Percentiles rank a stretch among this genome's conserved stretches.
Conservation (phyloP, 1,140 invertebrate species). For the Aphelenchoides avenae region DNA sequence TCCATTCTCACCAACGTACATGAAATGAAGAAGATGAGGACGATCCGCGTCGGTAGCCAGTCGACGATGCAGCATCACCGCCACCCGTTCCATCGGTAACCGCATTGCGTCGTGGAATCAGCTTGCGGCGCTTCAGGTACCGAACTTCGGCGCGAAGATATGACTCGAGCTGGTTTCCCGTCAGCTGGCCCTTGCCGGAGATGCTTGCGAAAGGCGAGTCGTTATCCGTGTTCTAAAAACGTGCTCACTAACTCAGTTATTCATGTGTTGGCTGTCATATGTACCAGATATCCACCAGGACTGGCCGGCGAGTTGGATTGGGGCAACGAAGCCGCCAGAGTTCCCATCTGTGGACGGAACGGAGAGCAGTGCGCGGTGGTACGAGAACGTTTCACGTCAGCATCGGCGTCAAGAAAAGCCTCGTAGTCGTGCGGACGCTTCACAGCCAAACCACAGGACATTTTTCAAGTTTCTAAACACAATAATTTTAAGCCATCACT, state of each 20-base stretch:
- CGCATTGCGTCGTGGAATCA: conserved; percentile 36
- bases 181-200: conserved; percentile 28
- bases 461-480: too few species aligned
- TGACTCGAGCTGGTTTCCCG: conserved; percentile 41
- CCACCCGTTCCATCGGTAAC: neutral
- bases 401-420: conserved; percentile 40
- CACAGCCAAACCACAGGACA: conserved; percentile 53
- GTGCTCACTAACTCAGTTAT: neutral
- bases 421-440: conserved; percentile 54
- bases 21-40: conserved; percentile 39
- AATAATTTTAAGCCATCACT: too few species aligned
- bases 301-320: conserved; percentile 15
- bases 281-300: conserved; percentile 8
- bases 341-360: conserved; percentile 53
- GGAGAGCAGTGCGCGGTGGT: conserved; percentile 50
- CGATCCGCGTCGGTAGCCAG: conserved; percentile 26
- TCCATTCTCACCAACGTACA: conserved; percentile 9
- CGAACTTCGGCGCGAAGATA: conserved; percentile 47
- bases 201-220: conserved; percentile 39
- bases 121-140: conserved; percentile 43
- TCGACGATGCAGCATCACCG: neutral
- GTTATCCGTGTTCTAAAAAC: neutral
- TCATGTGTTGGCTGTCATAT: neutral
- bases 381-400: conserved; percentile 47
- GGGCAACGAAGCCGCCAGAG: conserved; percentile 46